phyloP scores from a whole-genome alignment of 2,888 invertebrate species.

The Macrosoma leucophasiata region DNA sequence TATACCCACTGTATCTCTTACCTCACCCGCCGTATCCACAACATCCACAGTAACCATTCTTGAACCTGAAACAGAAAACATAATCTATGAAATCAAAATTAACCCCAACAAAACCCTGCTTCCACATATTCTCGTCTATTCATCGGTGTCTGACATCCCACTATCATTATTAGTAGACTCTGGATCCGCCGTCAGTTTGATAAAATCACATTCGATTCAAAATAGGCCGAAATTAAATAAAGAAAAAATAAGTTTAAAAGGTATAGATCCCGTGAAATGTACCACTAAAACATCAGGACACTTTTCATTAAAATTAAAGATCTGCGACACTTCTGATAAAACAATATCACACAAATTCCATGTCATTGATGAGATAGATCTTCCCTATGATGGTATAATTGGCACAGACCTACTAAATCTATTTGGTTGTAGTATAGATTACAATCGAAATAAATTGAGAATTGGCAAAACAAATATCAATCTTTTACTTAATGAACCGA shows the following conservation, averaged over 20 bases:
- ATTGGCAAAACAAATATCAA: no score
- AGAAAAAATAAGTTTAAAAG: slow-evolving; percentile 10
- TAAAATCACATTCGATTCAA: slow-evolving; percentile 10
- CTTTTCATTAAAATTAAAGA: neutral
- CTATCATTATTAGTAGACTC: slow-evolving; percentile 16
- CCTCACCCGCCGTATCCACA: no score
- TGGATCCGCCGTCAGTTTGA: slow-evolving; percentile 14
- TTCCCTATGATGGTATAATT: slow-evolving; percentile 18
- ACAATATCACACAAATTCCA: neutral
- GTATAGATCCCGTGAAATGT: slow-evolving; percentile 6
- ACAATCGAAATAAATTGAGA: no score
- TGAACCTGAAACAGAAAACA: no score
- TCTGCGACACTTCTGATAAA: neutral
- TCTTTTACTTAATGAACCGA: no score
- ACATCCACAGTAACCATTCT: no score
- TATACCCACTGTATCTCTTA: no score
- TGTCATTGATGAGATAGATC: slow-evolving; percentile 8
- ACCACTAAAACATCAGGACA: slow-evolving; percentile 6
- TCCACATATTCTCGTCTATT: no score
- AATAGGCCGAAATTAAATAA: slow-evolving; percentile 4
- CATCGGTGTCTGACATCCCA: slow-evolving; percentile 5
- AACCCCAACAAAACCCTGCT: no score
- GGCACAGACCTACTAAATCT: slow-evolving; percentile 11
- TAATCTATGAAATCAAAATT: no score
- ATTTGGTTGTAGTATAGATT: slow-evolving; percentile 20